phyloP scores from a whole-genome alignment of 2,888 invertebrate genomes.

The Drosophila stalkeri region DNA sequence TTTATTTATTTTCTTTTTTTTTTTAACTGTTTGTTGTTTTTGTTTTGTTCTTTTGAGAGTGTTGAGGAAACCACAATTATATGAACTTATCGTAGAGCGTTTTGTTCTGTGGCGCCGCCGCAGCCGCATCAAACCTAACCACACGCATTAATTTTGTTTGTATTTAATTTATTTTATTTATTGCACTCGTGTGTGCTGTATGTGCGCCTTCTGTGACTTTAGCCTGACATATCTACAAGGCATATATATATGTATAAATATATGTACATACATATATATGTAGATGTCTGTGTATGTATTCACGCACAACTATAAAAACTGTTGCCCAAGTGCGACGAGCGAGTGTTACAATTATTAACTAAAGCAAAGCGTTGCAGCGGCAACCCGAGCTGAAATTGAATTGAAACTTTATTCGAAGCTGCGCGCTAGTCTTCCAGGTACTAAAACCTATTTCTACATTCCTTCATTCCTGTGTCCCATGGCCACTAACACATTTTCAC shows the following conservation, averaged over 20 bases:
- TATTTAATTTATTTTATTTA: conserved; percentile 21
- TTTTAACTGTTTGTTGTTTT: neutral
- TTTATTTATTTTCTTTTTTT: neutral
- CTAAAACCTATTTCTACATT: neutral
- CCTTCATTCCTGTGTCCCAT: neutral
- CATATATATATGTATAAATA: neutral
- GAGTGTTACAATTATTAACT: conserved; percentile 25
- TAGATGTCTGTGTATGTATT: neutral
- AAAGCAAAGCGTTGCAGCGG: conserved; percentile 12
- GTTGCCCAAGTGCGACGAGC: conserved; percentile 26
- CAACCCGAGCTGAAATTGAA: conserved; percentile 5
- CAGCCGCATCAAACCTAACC: conserved; percentile 24
- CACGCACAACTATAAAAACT: conserved; percentile 24
- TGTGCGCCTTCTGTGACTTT: conserved; percentile 10
- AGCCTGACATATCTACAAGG: conserved; percentile 3
- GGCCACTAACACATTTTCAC: neutral
- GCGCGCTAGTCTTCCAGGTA: conserved; percentile 11
- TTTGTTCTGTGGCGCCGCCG: conserved; percentile 37
- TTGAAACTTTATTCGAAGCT: neutral
- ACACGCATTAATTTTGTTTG: conserved; percentile 31
- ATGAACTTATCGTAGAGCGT: conserved; percentile 26
- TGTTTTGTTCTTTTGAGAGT: neutral
- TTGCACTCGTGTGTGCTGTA: conserved; percentile 10
- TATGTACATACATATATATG: neutral
- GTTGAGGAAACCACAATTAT: conserved; percentile 30